A percentile compares a stretch with the other conserved stretches of the same genome.
phyloP scores from a whole-genome alignment of 2,888 invertebrate genomes.

The Eucriotettix oculatus region DNA sequence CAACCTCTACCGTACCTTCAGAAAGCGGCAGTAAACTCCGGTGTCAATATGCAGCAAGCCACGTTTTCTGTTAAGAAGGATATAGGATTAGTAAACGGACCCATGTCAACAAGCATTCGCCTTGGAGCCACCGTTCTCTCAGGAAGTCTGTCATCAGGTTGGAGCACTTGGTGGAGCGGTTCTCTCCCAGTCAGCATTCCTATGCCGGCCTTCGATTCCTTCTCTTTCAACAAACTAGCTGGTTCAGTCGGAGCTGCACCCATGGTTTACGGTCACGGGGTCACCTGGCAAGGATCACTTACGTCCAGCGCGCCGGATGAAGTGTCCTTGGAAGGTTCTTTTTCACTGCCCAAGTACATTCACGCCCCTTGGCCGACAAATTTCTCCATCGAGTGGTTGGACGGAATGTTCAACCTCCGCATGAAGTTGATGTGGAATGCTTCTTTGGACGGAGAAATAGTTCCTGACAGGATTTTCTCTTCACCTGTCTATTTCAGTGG shows the following conservation, averaged over 20 bases:
- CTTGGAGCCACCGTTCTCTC: neutral
- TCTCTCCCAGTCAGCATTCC: conserved; percentile 6
- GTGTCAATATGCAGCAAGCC: neutral
- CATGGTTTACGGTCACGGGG: conserved; percentile 1
- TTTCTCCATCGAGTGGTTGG: conserved; percentile 6
- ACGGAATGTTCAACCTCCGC: conserved; percentile 13
- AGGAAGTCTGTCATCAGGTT: neutral
- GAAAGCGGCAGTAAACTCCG: neutral
- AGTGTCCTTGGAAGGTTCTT: neutral
- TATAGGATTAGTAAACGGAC: neutral
- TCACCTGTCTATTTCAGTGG: conserved; percentile 2
- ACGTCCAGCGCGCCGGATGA: neutral
- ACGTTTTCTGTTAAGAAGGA: neutral
- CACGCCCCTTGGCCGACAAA: neutral
- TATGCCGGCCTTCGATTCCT: conserved; percentile 3
- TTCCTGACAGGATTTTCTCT: conserved; percentile 12
- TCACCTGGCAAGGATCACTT: conserved; percentile 1
- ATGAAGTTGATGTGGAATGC: conserved; percentile 10
- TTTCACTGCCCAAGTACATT: conserved; percentile 3
- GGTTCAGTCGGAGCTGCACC: neutral
- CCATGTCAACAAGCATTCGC: neutral
- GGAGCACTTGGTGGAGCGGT: conserved; percentile 2
- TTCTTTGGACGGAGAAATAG: conserved; percentile 10
- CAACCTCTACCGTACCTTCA: neutral
- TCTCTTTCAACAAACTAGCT: neutral